Conservation (phyloP, 2,888 invertebrate genomes). For the Magallana nippona region DNA sequence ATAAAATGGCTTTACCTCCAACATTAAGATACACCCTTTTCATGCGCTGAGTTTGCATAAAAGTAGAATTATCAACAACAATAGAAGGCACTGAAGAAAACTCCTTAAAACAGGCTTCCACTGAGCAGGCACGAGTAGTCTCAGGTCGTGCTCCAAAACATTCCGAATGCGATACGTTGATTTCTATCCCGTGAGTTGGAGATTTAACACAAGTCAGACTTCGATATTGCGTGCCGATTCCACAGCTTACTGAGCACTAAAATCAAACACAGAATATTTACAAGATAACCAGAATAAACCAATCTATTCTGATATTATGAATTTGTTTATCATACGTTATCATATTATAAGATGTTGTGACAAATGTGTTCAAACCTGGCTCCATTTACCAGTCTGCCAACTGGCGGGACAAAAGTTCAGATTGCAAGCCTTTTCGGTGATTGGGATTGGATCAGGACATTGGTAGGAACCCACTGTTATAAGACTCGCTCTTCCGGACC, state of each 20-base stretch:
- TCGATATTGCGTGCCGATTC: conserved; percentile 90
- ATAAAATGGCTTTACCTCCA: conserved; percentile 66
- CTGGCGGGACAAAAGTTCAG: conserved; percentile 94
- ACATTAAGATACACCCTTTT: conserved; percentile 64
- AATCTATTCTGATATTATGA: not conserved
- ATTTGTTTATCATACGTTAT: not conserved
- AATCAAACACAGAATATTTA: conserved; percentile 52
- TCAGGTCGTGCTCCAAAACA: conserved; percentile 65
- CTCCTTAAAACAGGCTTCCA: conserved; percentile 62
- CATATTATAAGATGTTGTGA: not conserved
- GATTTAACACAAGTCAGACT: conserved; percentile 87
- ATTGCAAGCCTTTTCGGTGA: conserved; percentile 91
- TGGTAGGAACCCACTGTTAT: conserved; percentile 94
- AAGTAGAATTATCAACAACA: conserved; percentile 67
- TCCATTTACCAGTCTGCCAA: conserved; percentile 94
- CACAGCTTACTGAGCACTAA: conserved; percentile 95
- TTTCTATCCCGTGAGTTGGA: conserved; percentile 55
- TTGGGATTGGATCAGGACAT: conserved; percentile 94
- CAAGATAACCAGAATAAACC: too few species aligned
- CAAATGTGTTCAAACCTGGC: conserved; percentile 71
- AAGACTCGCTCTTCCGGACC: conserved; percentile 85
- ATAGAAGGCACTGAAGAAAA: conserved; percentile 62
- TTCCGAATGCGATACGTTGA: conserved; percentile 63
- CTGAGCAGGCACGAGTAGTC: conserved; percentile 62
- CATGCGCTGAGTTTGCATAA: conserved; percentile 67